Evolutionary conservation across 2,113 vertebrate species (phyloP), one percentile per base, ranked within the genome.

Genomic region (Psittacula cyanocephala): DNA sequence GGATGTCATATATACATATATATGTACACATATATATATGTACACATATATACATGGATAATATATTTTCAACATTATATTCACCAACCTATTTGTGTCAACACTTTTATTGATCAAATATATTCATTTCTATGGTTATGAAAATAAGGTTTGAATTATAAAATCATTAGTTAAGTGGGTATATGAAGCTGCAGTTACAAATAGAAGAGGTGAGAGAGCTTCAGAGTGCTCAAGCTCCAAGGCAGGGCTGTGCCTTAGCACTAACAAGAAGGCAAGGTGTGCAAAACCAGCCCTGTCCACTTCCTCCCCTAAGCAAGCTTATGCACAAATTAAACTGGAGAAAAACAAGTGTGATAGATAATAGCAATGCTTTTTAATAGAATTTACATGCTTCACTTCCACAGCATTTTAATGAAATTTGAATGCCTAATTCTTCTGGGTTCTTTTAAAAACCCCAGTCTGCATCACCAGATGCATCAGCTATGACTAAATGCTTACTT

Each of bases 401-500:
- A 89, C 87, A 87, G 84, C 53, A 94, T 94, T 95, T 91, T 94
- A 94, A 96, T 91, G 93, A 94, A 65, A 95, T 88, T 47, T 76
- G 81, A 94, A 94, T 85, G 84, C 31, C 24, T 89, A 91, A 92
- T 89, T 95, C 91, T 95, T 87, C 67, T 82, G 91, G 33, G 49
- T 62, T 95, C 74, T 95, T 87, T 85, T 59, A 89, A 95, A 96
- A 95, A 89, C 24, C 53, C 86, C 77, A 76, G 72, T 68, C 86
- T 0, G 1, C 70, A 95, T 71, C 84, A 87, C 65, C 43, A 88
- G 83, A 86, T 79, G 28, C 81, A 93, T 92, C 72, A 94, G 76
- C 84, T 89, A 87, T 49, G 67, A 95, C 65, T 86, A 77, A 96
- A 94, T 50, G 67, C 44, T 82, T 75, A 74, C 41, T 89, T 94